These are phyloP conservation scores for Cassiopea andromeda DNA, from an alignment of 30 jellyfish, hydroid and myxozoan species.

Conservation along the genomic window DNA sequence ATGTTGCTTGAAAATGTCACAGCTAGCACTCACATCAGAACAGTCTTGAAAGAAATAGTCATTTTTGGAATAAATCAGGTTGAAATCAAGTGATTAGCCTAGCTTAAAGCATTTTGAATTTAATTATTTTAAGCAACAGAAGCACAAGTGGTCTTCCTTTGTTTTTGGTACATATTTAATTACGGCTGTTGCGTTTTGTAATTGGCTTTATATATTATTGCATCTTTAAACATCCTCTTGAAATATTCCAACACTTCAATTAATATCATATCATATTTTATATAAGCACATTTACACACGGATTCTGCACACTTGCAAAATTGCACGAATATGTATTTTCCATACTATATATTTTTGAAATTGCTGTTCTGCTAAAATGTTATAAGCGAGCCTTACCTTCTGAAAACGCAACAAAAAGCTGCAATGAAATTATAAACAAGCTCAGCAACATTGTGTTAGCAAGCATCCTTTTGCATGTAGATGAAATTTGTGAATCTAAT, in stretches of 20 bases:
- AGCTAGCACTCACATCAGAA: not conserved
- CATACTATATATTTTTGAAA: not conserved
- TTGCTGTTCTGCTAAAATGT: not conserved
- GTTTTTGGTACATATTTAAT: not conserved
- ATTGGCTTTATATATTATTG: not conserved
- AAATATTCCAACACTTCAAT: not conserved
- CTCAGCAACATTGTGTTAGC: not conserved
- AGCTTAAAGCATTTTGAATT: too few species aligned
- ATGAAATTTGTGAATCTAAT: not conserved
- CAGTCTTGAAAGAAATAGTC: slow-evolving; percentile 1
- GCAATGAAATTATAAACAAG: not conserved
- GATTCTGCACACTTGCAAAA: not conserved
- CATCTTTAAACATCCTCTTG: not conserved
- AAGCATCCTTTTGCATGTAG: not conserved
- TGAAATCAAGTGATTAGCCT: not conserved
- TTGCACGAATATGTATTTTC: not conserved
- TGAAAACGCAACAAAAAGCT: not conserved
- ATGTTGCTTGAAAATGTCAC: slow-evolving; percentile 34
- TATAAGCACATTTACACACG: not conserved
- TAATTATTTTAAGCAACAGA: too few species aligned
- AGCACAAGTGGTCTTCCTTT: too few species aligned
- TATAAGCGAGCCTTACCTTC: too few species aligned
- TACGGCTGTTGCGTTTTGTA: not conserved
- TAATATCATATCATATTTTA: not conserved
- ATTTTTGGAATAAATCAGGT: not conserved